phyloP scores from a whole-genome alignment of 1,140 invertebrate species.

The Argopecten irradians region DNA sequence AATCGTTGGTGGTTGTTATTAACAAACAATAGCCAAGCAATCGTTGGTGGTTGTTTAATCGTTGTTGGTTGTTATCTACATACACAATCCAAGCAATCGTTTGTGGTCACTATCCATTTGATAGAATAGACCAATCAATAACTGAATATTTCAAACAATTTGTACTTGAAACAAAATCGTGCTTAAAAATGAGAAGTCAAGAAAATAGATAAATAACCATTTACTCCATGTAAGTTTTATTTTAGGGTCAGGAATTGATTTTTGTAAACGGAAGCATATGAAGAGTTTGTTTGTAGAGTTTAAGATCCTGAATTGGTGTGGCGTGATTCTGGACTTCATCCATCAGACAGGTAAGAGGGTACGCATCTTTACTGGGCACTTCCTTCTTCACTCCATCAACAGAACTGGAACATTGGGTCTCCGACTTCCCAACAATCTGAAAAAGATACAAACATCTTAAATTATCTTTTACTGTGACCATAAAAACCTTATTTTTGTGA shows the following conservation, averaged over 20 bases:
- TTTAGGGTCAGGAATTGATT: background rate
- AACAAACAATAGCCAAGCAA: too few species aligned
- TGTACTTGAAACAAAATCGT: too few species aligned
- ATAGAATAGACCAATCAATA: too few species aligned
- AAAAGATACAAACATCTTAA: background rate
- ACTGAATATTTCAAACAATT: too few species aligned
- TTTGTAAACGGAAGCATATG: background rate
- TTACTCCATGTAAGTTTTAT: background rate
- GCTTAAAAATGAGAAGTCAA: too few species aligned
- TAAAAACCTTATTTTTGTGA: too few species aligned
- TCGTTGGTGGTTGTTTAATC: too few species aligned
- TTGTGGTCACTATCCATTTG: too few species aligned
- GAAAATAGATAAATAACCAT: background rate
- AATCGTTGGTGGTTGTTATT: too few species aligned
- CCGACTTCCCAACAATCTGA: background rate
- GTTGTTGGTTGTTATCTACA: too few species aligned
- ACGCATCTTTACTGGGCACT: background rate
- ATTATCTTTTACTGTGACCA: too few species aligned
- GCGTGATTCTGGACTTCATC: background rate
- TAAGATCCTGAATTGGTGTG: background rate
- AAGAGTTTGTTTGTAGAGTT: background rate
- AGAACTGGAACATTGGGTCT: background rate
- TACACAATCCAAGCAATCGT: too few species aligned
- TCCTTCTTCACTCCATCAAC: background rate
- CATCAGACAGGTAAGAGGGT: background rate